Base-by-base conservation (phyloP, 2,797 vertebrate genomes). In the Microcaecilia unicolor region DNA sequence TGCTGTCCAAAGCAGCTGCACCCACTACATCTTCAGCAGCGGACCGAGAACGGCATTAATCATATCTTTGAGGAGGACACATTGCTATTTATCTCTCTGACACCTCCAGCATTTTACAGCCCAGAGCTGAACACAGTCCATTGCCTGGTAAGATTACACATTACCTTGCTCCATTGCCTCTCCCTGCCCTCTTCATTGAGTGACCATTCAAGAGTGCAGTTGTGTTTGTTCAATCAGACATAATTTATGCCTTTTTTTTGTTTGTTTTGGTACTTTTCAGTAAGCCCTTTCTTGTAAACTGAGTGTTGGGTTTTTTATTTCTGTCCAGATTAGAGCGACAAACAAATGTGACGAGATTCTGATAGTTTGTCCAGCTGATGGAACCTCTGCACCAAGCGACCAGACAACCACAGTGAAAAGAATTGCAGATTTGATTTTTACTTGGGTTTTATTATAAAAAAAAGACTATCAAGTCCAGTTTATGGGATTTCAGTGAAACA, bases 11-110 rank as follows among this genome's bases (percentile, higher is more conserved):
- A 82, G 88, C 96, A 99, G 94, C 96, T 99, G 96, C 91, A 97
- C 86, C 91, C 89, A 91, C 93, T 96, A 91, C 91, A 92, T 97
- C 96, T 97, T 94, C 91, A 87, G 89, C 93, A 90, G 85, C 93
- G 89, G 94, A 95, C 94, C 89, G 85, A 86, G 84, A 83, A 91
- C 83, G 88, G 92, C 92, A 99, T 99, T 98, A 99, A 99, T 99
- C 96, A 99, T 98, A 94, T 99, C 99, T 98, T 96, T 97, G 90
- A 97, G 90, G 88, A 92, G 94, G 96, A 98, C 92, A 92, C 92
- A 91, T 80, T 67, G 91, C 96, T 95, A 99, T 97, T 99, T 93
- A 97, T 98, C 96, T 99, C 94, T 74, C 86, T 99, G 94, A 97
- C 96, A 99, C 87, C 85, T 96, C 78, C 85, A 92, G 92, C 84